Evolutionary conservation across 2,888 invertebrate species (phyloP), one percentile per base, ranked within the genome.

Genomic region (Leptopilina myrica): DNA sequence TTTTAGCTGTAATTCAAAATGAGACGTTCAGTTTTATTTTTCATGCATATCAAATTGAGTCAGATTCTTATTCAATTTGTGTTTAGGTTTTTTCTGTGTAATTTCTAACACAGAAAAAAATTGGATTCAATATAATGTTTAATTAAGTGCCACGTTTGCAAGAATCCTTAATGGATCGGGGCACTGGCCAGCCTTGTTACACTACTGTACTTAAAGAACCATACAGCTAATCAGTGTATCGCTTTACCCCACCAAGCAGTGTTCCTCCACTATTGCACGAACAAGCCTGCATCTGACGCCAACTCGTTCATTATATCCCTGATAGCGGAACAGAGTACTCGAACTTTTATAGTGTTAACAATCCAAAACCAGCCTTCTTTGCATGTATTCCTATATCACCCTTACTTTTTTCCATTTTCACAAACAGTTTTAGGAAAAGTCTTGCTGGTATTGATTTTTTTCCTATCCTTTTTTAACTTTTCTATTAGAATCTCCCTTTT

Each of bases 381-480:
- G 53, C 53, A 12, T 2, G 53, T 4, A 53, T 53, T 53, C 5
- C 53, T 53, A 53, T 53, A 53, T 53, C 53, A 9, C 12, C 53
- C 53, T 53, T 53, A 53, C 53, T 53, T 53, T 53, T 53, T 53
- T 12, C 6, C 53, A 4, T 12, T 53, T 53, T 53, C 53, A 53
- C 4, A 53, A 12, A 53, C 11, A 53, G 53, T 53, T 53, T 53
- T 53, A 53, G 53, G 53, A 53, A 53, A 53, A 53, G 53, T 53
- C 53, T 53, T 53, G 12, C 53, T 12, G 53, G 64, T 33, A 14
- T 14, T n/a, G 64, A 64, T 1, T 9, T 64, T 64, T 9, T 64
- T 64, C 64, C 64, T 64, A 64, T 64, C 64, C 64, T 64, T 64
- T 64, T 7, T 33, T n/a, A 64, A 11, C 64, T 12, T 64, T 64